Conservation (phyloP, 1,140 invertebrate genomes). For the Brachionus asplanchnoidis region DNA sequence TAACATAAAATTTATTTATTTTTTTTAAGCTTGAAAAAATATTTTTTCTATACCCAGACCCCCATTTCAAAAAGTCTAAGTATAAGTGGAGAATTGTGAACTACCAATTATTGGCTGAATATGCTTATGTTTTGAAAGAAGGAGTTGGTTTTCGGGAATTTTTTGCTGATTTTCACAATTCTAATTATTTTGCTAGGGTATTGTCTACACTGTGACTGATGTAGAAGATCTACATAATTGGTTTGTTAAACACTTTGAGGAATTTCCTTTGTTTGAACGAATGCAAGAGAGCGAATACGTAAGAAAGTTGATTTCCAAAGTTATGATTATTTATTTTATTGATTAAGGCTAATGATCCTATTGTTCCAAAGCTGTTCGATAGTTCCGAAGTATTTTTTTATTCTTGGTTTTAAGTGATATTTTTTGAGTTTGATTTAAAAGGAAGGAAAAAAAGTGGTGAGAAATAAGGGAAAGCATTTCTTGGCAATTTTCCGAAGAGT, state of each 20-base stretch:
- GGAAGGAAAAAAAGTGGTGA: slow-evolving; percentile 93
- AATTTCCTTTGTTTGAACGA: slow-evolving; percentile 78
- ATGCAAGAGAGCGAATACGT: slow-evolving; percentile 59
- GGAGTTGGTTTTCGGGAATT: slow-evolving; percentile 62
- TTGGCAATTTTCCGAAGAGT: slow-evolving; percentile 72
- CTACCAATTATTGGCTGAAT: slow-evolving; percentile 82
- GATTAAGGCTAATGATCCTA: not conserved
- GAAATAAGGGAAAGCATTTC: slow-evolving; percentile 89
- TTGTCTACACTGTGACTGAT: slow-evolving; percentile 94
- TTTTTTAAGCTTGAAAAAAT: slow-evolving; percentile 82
- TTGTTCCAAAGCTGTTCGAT: not conserved
- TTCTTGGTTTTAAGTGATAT: not conserved
- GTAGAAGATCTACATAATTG: slow-evolving; percentile 93
- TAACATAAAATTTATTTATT: not conserved
- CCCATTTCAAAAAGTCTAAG: slow-evolving; percentile 98
- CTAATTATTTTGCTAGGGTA: slow-evolving; percentile 63
- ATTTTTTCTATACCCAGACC: slow-evolving; percentile 99
- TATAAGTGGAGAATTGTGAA: slow-evolving; percentile 99
- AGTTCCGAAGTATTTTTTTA: slow-evolving; percentile 25
- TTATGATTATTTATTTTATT: not conserved
- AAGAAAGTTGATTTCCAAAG: not conserved
- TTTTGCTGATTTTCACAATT: not conserved
- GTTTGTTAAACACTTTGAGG: slow-evolving; percentile 85
- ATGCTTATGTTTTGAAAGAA: slow-evolving; percentile 83
- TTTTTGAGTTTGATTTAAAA: slow-evolving; percentile 61